phyloP scores from a whole-genome alignment of 2,888 invertebrate genomes.

The Eupeodes luniger region DNA sequence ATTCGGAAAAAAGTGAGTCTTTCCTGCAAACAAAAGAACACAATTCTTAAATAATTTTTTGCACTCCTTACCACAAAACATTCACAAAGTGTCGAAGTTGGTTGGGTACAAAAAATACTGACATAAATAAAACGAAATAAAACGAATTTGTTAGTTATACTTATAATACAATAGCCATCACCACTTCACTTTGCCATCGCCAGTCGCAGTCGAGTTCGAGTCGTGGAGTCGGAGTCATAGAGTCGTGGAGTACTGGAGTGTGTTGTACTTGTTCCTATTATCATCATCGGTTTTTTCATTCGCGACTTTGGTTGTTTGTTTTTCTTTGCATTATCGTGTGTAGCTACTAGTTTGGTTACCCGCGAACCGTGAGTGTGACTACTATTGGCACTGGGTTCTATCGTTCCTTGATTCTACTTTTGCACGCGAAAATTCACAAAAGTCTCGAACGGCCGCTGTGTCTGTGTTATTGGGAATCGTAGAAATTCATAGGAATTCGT shows the following conservation, averaged over 20 bases:
- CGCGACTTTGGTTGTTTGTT: constrained; percentile 17
- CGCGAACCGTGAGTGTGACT: neutral
- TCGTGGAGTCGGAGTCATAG: constrained; percentile 59
- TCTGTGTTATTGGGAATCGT: constrained; percentile 21
- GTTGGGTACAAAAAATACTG: constrained; percentile 9
- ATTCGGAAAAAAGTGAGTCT: neutral
- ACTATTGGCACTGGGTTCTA: neutral
- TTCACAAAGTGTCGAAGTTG: constrained; percentile 14
- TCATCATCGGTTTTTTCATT: constrained; percentile 20
- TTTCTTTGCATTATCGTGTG: constrained; percentile 12
- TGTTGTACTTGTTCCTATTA: constrained; percentile 9
- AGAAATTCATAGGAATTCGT: neutral
- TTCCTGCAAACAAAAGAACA: constrained; percentile 10
- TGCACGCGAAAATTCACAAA: constrained; percentile 26
- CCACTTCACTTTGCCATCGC: constrained; percentile 22
- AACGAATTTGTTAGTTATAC: constrained; percentile 7
- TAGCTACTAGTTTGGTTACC: constrained; percentile 7
- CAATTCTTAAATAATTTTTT: constrained; percentile 47
- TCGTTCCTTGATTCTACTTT: constrained; percentile 8
- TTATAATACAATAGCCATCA: neutral
- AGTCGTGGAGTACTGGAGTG: constrained; percentile 16
- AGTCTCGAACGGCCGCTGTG: neutral
- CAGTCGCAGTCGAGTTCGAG: neutral
- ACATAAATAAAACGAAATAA: constrained; percentile 23
- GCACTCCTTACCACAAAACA: constrained; percentile 70